Base-by-base conservation (phyloP, 2,797 vertebrate species). In the Myotis planiceps region DNA sequence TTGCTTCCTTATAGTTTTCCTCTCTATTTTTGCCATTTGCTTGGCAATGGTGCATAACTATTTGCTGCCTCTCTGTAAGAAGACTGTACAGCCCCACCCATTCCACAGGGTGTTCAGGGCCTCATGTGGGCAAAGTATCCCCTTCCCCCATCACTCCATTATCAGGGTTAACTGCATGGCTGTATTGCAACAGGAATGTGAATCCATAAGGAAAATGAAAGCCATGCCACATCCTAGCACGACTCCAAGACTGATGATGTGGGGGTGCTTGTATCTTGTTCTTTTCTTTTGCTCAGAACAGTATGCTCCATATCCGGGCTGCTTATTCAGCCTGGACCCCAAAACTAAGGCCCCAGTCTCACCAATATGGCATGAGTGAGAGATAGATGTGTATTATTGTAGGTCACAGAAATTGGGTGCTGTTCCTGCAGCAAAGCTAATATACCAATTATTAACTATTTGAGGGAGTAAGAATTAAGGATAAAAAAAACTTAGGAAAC, bases 81-180 rank as follows among this genome's bases (percentile, higher is more conserved):
- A 21, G 63, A 79, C 14, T 5, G 8, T 8, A 14, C 14, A 27
- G 60, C 13, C 6, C 32, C 9, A 4, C 14, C 49, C 21, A 1
- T 7, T 37, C n/a, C 39, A 39, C 3, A 0, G 15, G 25, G 47
- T 37, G 10, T 3, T 3, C 8, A 18, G 32, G 68, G 25, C 16
- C 45, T 63, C 25, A 1, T 10, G 6, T 0, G 68, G 66, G 42
- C 23, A 21, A 34, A 42, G 9, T 0, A 4, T 0, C 19, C 21
- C 2, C 12, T 5, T 16, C 23, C 2, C 7, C 3, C 15, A 3
- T 2, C 71, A 45, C 29, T 45, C 23, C 5, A 0, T 34, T 32
- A 32, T 45, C 6, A 14, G 55, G 53, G 42, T 4, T 66, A 32
- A 21, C 58, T 25, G 25, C 2, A 3, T 1, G 19, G 27, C 65